Base-by-base conservation (phyloP, 2,888 invertebrate species). In the Scaptomyza polygonia region DNA sequence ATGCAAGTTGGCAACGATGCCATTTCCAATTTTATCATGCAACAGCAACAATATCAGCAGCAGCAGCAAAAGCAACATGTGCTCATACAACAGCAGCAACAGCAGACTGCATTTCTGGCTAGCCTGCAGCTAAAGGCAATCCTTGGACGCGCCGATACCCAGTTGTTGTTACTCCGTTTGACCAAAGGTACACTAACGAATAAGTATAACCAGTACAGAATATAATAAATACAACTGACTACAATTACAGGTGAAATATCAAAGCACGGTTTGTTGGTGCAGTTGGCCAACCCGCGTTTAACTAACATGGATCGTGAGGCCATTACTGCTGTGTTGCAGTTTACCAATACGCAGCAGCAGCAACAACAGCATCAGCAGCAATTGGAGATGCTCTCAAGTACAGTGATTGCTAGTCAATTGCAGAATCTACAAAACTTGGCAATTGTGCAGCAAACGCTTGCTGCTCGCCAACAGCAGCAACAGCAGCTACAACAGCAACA, bases 341-440 rank as follows among this genome's bases (percentile, higher is more conserved):
- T 91, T 49, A 90, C 91, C 3, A 88, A 91, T 14, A 88, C 89
- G 4, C 90, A 90, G 25, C 90, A 90, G 54, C 90, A 89, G 45
- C 89, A 89, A 42, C 89, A 90, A 21, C 90, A 89, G 51, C 89
- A 88, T 43, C 88, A 89, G 39, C 89, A 90, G 52, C 89, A 91
- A 51, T 69, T 89, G 44, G 90, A 90, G 67, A 72, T 84, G 66
- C 72, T 90, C 0, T 90, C 89, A 4, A 90, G 85, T 63, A 90
- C 80, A 45, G 82, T 90, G 40, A 82, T 91, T 64, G 81, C 88
- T n/a, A 90, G 86, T 64, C 91, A 91, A 51, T 47, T 91, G 45
- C 91, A 91, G 73, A 91, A 91, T 79, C 67, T 91, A 18, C 91
- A 91, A 58, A 90, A 91, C 62, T 77, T 91, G 58, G 88, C 90